These are phyloP conservation scores for Neoscelio sp. DNA, from an alignment of 2,888 invertebrate genomes.

Conservation along the genomic window DNA sequence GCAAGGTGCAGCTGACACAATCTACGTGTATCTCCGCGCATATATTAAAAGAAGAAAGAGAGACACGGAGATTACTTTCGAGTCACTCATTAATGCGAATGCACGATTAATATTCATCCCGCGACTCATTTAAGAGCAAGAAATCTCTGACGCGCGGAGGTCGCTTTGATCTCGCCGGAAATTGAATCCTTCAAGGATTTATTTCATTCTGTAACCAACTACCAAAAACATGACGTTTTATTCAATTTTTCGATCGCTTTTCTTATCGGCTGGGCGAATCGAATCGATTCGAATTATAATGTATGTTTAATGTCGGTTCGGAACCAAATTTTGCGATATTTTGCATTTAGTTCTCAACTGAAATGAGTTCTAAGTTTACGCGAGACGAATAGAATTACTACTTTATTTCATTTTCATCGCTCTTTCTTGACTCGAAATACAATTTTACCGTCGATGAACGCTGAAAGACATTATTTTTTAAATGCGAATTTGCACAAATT, in stretches of 20 bases:
- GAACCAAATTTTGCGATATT: too few species aligned
- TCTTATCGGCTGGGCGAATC: conserved; percentile 32
- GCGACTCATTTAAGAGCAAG: conserved; percentile 65
- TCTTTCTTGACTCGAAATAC: too few species aligned
- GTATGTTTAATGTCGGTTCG: not conserved
- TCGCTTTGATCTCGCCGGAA: conserved; percentile 75
- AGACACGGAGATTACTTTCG: conserved; percentile 64
- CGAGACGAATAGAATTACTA: too few species aligned
- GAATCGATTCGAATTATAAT: conserved; percentile 13
- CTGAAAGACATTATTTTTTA: not conserved
- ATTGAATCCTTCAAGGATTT: conserved; percentile 71
- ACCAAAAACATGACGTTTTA: conserved; percentile 57
- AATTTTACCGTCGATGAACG: too few species aligned
- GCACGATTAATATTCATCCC: conserved; percentile 75
- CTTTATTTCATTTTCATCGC: too few species aligned
- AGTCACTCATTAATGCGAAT: conserved; percentile 70
- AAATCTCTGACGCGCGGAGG: conserved; percentile 70
- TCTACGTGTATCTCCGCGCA: conserved; percentile 56
- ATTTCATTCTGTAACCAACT: conserved; percentile 45
- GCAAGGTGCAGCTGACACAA: conserved; percentile 57
- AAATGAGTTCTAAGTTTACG: too few species aligned
- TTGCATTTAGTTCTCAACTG: too few species aligned
- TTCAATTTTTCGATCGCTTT: conserved; percentile 59
- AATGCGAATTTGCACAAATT: conserved; percentile 2
- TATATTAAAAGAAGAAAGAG: conserved; percentile 54